phyloP scores from a whole-genome alignment of 53 echinoderm and acorn worm genomes.

The Apostichopus leukothele region DNA sequence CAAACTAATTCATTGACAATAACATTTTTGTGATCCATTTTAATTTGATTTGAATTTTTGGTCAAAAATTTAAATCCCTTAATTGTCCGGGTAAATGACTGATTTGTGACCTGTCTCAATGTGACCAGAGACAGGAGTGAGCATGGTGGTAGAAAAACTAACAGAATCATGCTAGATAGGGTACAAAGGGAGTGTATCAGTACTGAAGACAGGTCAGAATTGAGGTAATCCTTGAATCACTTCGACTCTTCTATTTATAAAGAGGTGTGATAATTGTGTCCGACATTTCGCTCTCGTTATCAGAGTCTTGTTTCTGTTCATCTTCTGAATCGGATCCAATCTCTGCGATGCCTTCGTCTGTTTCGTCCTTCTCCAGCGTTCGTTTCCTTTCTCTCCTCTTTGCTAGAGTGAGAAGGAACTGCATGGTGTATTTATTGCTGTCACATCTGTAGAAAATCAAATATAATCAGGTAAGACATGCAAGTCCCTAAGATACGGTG shows the following conservation, averaged over 20 bases:
- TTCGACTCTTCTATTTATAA: slow-evolving; percentile 11
- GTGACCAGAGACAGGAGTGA: no score
- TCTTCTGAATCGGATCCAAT: neutral
- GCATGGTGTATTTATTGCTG: slow-evolving; percentile 77
- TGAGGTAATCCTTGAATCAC: neutral
- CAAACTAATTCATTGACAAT: no score
- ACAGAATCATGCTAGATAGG: no score
- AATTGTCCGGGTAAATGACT: no score
- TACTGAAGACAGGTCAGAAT: no score
- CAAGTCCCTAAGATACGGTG: no score
- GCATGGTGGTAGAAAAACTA: no score
- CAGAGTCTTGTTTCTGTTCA: neutral
- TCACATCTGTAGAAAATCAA: slow-evolving; percentile 65
- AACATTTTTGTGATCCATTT: no score
- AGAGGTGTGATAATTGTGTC: slow-evolving; percentile 38
- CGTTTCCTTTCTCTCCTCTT: slow-evolving; percentile 58
- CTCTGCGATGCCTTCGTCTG: slow-evolving; percentile 26
- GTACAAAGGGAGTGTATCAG: neutral
- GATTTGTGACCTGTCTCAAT: no score
- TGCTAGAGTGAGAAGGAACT: slow-evolving; percentile 66
- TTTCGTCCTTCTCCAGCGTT: slow-evolving; percentile 35
- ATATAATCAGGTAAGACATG: no score
- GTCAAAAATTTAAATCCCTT: no score
- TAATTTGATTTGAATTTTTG: no score
- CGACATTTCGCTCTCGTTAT: slow-evolving; percentile 36